Conservation (phyloP, 2,797 vertebrate species). For the Pseudocheirus occidentalis region DNA sequence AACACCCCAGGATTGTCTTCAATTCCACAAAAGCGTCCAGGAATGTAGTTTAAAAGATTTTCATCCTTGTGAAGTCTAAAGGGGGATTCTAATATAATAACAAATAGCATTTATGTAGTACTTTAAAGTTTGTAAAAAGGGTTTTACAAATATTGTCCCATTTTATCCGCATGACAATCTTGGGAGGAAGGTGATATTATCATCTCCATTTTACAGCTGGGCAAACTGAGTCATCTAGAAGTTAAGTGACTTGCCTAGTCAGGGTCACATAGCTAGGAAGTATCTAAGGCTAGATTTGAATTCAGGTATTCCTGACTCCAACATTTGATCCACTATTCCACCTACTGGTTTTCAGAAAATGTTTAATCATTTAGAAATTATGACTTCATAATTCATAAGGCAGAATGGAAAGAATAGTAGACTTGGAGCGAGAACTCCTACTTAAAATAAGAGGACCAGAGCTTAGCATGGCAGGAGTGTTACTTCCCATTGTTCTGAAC, state of each 20-base stretch:
- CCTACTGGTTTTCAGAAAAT: not conserved
- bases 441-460: not conserved
- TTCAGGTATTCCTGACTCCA: not conserved
- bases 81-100: slow-evolving; percentile 22
- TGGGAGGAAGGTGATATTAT: not conserved
- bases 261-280: not conserved
- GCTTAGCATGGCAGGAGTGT: not conserved
- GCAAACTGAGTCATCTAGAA: not conserved
- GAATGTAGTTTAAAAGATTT: slow-evolving; percentile 2
- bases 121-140: too few relatives aligned
- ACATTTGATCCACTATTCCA: not conserved
- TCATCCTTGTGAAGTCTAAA: slow-evolving; percentile 4
- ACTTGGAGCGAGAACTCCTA: not conserved
- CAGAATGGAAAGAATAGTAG: not conserved
- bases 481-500: not conserved
- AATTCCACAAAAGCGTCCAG: not conserved
- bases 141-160: not conserved
- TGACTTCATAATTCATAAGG: not conserved
- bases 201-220: not conserved
- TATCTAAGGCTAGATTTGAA: not conserved
- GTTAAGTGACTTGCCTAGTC: not conserved
- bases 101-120: not conserved
- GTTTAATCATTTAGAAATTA: not conserved
- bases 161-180: not conserved
- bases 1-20: not conserved